A percentile compares a stretch with the other conserved stretches of the same genome.
Conservation (phyloP, 2,113 vertebrate genomes). For the Sylvietta virens region DNA sequence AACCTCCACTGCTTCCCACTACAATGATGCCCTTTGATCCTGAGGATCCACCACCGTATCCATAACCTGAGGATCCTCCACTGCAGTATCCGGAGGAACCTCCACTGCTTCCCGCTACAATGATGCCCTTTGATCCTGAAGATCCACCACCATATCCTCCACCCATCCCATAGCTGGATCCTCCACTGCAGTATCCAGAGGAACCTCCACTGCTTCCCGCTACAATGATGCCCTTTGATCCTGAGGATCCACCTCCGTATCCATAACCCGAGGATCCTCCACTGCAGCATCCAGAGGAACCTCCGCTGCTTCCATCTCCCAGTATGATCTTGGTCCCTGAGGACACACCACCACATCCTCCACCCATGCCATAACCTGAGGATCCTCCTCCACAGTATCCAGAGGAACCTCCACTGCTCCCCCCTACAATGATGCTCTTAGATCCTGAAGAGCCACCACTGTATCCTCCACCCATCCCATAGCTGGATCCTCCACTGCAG, state of each 20-base stretch:
- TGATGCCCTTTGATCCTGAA: not conserved
- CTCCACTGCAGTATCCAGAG: not conserved
- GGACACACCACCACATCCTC: fast-evolving
- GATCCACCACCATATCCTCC: not conserved
- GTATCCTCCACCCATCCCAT: fast-evolving
- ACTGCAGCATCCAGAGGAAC: not conserved
- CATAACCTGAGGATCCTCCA: not conserved
- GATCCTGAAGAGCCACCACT: not conserved
- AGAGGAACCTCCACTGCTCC: fast-evolving
- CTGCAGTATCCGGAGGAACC: not conserved
- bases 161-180: fast-evolving
- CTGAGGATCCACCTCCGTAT: not conserved
- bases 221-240: fast-evolving
- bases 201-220: fast-evolving
- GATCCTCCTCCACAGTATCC: not conserved
- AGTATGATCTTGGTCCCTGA: not conserved
- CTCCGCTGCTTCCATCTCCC: not conserved
- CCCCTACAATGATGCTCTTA: not conserved
- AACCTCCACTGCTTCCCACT: not conserved
- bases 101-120: fast-evolving
- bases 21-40: not conserved
- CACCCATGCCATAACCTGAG: fast-evolving
- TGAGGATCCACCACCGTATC: fast-evolving
- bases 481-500: not conserved
- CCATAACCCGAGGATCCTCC: not conserved